Conservation (phyloP, 2,113 vertebrate genomes). For the Nyctereutes procyonoides region DNA sequence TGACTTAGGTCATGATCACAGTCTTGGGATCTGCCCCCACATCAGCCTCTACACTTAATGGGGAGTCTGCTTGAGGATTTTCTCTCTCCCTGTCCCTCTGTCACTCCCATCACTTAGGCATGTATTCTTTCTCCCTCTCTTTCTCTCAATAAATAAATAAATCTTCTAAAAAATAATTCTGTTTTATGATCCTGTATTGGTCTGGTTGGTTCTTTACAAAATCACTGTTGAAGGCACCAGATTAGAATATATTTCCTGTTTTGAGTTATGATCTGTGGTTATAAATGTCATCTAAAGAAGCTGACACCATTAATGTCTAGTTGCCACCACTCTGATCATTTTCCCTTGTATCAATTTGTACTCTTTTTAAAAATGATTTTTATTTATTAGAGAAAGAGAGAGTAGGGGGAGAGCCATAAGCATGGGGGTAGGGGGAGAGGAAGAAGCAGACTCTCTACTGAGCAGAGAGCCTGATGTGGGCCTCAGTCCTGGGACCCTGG, state of each 20-base stretch:
- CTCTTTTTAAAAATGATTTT: background rate
- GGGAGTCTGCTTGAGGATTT: too few species aligned
- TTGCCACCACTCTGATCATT: slow-evolving; percentile 17
- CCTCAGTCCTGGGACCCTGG: too few species aligned
- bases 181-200: slow-evolving; percentile 28
- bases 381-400: too few species aligned
- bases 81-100: background rate
- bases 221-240: background rate
- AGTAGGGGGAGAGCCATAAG: too few species aligned
- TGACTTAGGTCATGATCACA: background rate
- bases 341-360: background rate
- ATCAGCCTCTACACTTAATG: background rate
- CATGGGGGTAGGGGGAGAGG: too few species aligned
- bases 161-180: background rate
- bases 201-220: slow-evolving; percentile 42
- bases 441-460: too few species aligned
- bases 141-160: background rate
- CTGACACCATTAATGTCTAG: background rate
- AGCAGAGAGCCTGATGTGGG: too few species aligned
- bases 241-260: slow-evolving; percentile 57
- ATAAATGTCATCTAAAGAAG: slow-evolving; percentile 48
- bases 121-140: background rate
- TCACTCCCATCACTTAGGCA: background rate
- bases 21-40: background rate
- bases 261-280: slow-evolving; percentile 33